A percentile compares a stretch with the other conserved stretches of the same genome.
Evolutionary conservation across 2,888 invertebrate species (phyloP).

Genomic region (Onthophagus sagittarius): DNA sequence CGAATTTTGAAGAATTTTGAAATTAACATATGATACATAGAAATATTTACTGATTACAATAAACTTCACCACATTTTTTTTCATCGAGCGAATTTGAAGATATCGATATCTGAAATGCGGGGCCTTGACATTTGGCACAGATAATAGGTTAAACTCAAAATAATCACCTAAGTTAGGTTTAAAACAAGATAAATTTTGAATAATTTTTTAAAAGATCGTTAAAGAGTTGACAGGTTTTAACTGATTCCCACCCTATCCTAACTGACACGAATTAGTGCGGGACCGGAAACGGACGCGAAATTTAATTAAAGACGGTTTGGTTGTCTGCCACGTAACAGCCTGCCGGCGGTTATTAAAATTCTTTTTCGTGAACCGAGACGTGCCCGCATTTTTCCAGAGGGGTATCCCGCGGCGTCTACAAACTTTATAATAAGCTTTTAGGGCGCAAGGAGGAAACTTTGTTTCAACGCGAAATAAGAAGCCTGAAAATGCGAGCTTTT

Average conservation of each 20-base stretch:
- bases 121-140: no score
- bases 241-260: not conserved
- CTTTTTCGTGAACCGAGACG: slow-evolving; percentile 5
- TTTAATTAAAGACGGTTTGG: slow-evolving; percentile 5
- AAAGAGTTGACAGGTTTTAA: not conserved
- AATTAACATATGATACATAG: no score
- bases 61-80: no score
- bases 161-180: no score
- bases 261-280: not conserved
- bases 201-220: not conserved
- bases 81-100: no score
- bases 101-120: no score
- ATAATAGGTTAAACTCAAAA: no score
- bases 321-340: not conserved
- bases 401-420: not conserved
- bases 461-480: not conserved
- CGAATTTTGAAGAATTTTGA: no score
- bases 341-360: slow-evolving; percentile 8
- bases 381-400: not conserved
- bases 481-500: not conserved
- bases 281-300: not conserved
- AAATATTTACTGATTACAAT: no score
- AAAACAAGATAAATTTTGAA: not conserved
- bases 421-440: slow-evolving; percentile 12
- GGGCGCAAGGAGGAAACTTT: slow-evolving; percentile 3